Base-by-base conservation (phyloP, 2,888 invertebrate genomes). In the Thalpophila matura region DNA sequence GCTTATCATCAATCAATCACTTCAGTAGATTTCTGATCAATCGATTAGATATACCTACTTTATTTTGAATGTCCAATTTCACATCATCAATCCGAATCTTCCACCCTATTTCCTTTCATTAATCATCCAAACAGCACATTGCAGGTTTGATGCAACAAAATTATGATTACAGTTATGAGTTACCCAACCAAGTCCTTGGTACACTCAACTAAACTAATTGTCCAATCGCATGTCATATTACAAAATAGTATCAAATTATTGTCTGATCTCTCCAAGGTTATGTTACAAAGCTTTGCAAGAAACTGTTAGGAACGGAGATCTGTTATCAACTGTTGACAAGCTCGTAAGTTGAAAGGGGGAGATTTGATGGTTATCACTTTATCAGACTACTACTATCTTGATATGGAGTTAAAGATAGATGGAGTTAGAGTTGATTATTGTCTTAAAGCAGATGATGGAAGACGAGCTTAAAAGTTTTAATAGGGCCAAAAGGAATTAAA, bases 201-300 rank as follows among this genome's bases (percentile, higher is more conserved):
- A 63, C 35, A 49, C 20, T 45, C 43, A 43, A 45, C 18, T 62
- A 46, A 43, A 31, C 45, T 70, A 76, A 76, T 76, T 72, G 64
- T 76, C 64, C 46, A 27, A 57, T 76, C 43, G 50, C 71, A 71
- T 72, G 71, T 57, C 65, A 35, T 62, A 55, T 74, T 77, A 64
- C 62, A 50, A 77, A 80, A 77, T 51, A 59, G 57, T 67, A 80
- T 70, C 59, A 80, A 77, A 77, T 77, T 58, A 70, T 80, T 77
- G 63, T 67, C 56, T 50, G 54, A 56, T 65, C 14, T 59, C 12
- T 10, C 6, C 69, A 74, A 80, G 80, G 78, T 58, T 38, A 33
- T 27, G 42, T 60, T 77, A 63, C 80, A 54, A 61, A 59, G 71
- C 63, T 59, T 51, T 70, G 31, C 24, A 58, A 33, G 31, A 49